A percentile compares a stretch with the other conserved stretches of the same genome.
Evolutionary conservation across 2,888 invertebrate species (phyloP).

Genomic region (Volucella inanis): DNA sequence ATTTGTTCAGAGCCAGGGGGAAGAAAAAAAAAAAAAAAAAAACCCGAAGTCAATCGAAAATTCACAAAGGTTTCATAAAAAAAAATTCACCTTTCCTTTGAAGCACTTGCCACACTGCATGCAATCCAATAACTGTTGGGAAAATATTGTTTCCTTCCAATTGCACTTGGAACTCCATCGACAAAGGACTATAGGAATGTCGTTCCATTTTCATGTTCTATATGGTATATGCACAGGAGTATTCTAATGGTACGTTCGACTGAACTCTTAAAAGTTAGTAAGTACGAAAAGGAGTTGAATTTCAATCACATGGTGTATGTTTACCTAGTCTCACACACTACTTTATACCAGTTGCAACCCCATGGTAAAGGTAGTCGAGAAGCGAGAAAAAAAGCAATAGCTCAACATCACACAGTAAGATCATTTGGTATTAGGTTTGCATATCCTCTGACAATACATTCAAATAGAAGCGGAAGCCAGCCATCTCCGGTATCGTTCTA

Average conservation of each 20-base stretch:
- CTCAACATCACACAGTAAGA: slow-evolving; percentile 52
- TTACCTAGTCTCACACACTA: slow-evolving; percentile 4
- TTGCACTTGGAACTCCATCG: background rate
- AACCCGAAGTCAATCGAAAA: slow-evolving; percentile 8
- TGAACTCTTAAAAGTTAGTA: slow-evolving; percentile 16
- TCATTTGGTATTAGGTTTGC: slow-evolving; percentile 56
- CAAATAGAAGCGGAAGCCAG: slow-evolving; percentile 31
- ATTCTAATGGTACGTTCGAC: slow-evolving; percentile 2
- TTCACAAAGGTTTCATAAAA: slow-evolving; percentile 12
- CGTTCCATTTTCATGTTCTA: background rate
- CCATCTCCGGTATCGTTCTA: background rate
- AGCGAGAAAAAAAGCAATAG: slow-evolving; percentile 30
- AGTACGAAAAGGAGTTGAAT: slow-evolving; percentile 16
- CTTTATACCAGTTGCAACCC: background rate
- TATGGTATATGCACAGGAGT: slow-evolving; percentile 25
- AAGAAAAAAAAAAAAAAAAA: background rate
- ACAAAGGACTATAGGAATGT: slow-evolving; percentile 30
- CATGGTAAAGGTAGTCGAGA: background rate
- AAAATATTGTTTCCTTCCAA: slow-evolving; percentile 40
- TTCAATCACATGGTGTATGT: slow-evolving; percentile 7
- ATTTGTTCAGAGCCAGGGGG: background rate
- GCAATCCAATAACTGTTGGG: slow-evolving; percentile 20
- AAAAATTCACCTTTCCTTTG: background rate
- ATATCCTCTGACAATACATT: slow-evolving; percentile 40
- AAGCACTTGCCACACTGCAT: background rate